Evolutionary conservation across 2,888 invertebrate species (phyloP), one percentile per base, ranked within the genome.

Genomic region (Bellardia bayeri): DNA sequence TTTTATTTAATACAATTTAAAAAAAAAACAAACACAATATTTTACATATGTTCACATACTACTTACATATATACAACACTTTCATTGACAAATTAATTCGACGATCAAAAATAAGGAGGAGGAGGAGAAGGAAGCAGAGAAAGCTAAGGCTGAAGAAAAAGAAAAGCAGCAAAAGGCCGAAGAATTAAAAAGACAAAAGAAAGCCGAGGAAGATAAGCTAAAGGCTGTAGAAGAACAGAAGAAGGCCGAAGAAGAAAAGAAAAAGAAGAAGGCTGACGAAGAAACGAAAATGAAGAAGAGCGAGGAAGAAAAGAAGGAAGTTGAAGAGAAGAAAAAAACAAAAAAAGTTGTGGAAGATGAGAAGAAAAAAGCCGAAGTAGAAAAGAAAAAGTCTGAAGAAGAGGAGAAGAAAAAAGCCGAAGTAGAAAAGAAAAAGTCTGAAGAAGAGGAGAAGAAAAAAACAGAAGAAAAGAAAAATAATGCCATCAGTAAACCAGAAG

Each of bases 331-430:
- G 63, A 71, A 71, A 51, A 51, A 63, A 0, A 56, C 42, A 5
- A 82, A 69, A 33, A 58, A 40, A n/a, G 37, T 33, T 16, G 66
- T 81, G 37, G 87, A 94, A 16, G 93, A 94, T 23, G 94, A 94
- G 89, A 94, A 94, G 69, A 94, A 94, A 90, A 94, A 94, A 91
- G 87, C 85, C n/a, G 90, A 94, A 91, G 93, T 94, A 87, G 94
- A 94, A 91, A 86, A 90, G 63, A 91, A 91, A 84, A 91, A 90
- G 76, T 90, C 88, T 61, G 90, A 93, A 89, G 91, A 93, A 87
- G 92, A 93, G 82, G 94, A 94, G 91, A 86, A 90, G 63, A 91
- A 91, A 84, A 91, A 90, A 75, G 90, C 88, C 64, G 90, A 93
- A 89, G 91, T 92, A 87, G 92, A 93, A 82, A 91, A 92, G 86